Evolutionary conservation across 2,113 vertebrate species (phyloP), one percentile per base, ranked within the genome.

Genomic region (Platichthys flesus): DNA sequence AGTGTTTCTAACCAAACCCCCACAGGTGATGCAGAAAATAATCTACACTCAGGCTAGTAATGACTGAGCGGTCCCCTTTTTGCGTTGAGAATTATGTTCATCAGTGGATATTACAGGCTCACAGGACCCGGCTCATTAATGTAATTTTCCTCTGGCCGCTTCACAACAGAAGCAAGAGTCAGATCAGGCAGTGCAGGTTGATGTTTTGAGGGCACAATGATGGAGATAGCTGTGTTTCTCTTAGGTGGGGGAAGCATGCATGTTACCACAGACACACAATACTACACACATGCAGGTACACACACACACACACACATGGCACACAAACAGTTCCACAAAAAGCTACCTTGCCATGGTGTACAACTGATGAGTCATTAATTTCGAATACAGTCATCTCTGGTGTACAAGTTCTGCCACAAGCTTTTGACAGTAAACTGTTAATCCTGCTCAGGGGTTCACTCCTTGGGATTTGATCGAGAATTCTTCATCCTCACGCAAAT

Each of bases 361-460:
- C 21, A 28, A 6, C 54, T 69, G 69, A 88, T 85, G 87, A 91
- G 56, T 91, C 88, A 87, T 93, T 93, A 37, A 86, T 88, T 51
- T 51, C 18, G 8, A 51, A 87, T 84, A 70, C 40, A 76, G 81
- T 67, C 81, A 83, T 90, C 86, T 89, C 81, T 47, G 52, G 70
- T 83, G 87, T 80, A 87, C 67, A 90, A 85, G 82, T 88, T 60
- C 64, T 45, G n/a, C 56, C 61, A 79, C 62, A 68, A 71, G 76
- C 74, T 84, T 77, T 69, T 84, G 70, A 81, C 76, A 65, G 64
- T 82, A 87, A 91, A 87, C 78, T 87, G 55, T 64, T 82, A 81
- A 86, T 92, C 90, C 84, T 74, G 72, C 66, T 51, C 75, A 71
- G 78, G 80, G 66, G 74, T 78, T 60, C 67, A 47, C 71, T 82